Conservation (phyloP, 2,888 invertebrate species). For the Teleiodes luculella region DNA sequence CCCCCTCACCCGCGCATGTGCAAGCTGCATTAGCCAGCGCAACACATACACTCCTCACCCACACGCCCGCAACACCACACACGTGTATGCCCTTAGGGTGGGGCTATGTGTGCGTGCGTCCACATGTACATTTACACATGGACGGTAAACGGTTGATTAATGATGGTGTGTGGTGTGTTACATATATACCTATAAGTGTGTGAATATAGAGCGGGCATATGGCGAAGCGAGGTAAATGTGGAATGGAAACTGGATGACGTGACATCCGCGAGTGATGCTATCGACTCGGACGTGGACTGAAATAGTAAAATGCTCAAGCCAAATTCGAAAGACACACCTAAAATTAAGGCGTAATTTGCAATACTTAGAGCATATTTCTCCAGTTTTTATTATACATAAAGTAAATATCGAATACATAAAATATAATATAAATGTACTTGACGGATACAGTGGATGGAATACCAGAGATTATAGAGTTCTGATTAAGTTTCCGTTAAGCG, state of each 20-base stretch:
- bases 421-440: too few relatives aligned
- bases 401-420: too few relatives aligned
- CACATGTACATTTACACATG: neutral
- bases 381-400: too few relatives aligned
- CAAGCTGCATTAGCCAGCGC: conserved; percentile 50
- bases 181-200: neutral
- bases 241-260: conserved; percentile 56
- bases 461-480: too few relatives aligned
- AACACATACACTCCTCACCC: conserved; percentile 26
- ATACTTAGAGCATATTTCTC: neutral
- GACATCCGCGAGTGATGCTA: conserved; percentile 37
- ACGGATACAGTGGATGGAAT: too few relatives aligned
- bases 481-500: too few relatives aligned
- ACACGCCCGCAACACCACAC: neutral
- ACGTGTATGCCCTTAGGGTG: conserved; percentile 26
- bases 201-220: neutral
- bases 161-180: conserved; percentile 26
- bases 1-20: conserved; percentile 48
- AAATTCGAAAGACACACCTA: neutral
- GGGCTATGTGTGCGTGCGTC: conserved; percentile 36
- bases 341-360: neutral
- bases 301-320: neutral
- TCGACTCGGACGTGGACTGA: neutral
- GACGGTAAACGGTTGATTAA: conserved; percentile 35
- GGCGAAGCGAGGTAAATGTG: conserved; percentile 28